Base-by-base conservation (phyloP, 2,113 vertebrate genomes). In the Lasiurus cinereus region DNA sequence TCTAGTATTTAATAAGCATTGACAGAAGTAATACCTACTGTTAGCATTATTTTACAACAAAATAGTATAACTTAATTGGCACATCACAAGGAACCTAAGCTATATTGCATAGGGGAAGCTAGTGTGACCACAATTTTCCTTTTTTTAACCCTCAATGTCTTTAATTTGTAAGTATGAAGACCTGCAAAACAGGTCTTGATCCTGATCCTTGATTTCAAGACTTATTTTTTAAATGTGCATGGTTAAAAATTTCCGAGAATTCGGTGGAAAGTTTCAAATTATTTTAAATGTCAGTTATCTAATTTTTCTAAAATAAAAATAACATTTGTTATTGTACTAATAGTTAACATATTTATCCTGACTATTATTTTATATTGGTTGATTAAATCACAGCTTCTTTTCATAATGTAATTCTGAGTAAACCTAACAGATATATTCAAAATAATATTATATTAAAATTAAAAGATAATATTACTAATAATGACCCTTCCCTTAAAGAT, bases 221-320 rank as follows among this genome's bases (percentile, higher is more conserved):
- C 6, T 11, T 1, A 56, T 11, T 74, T 56, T 80, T 76, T 24
- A 24, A 82, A 62, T 31, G 12, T 50, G 29, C 19, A 50, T 29
- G 15, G 31, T 62, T 52, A 52, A 90, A 72, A 31, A 27, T 52
- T 91, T 88, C 19, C 54, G 22, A 87, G 36, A 70, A 73, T 36
- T 96, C 85, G 29, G 50, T 50, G 18, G 19, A 73, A 74, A 69
- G 1, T 91, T 93, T 89, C 27, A 88, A 89, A 74, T 73, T n/a
- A 73, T 67, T 59, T 4, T 52, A 62, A 88, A 82, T 89, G 4
- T 9, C 69, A 85, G 1, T 84, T n/a, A 73, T 22, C 16, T 72
- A 84, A 1, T 29, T 88, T 80, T 48, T 84, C 15, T 73, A 90
- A 92, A 89, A 93, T 50, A 83, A 72, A 64, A 66, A 66, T 31